phyloP scores from a whole-genome alignment of 1,140 invertebrate species.

The Brachionus plicatilis region DNA sequence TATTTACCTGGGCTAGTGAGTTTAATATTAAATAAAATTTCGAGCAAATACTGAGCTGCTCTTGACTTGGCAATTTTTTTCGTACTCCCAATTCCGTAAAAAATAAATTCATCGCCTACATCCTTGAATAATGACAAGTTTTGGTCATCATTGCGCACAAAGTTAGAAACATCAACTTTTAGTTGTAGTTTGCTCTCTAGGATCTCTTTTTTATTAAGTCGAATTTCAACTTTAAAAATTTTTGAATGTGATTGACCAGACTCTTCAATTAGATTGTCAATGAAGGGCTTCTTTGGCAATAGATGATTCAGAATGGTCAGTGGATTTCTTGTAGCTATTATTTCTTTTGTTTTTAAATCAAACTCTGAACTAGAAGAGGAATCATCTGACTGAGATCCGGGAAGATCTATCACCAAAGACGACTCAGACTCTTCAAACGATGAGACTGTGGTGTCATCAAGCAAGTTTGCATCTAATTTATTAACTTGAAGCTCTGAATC shows the following conservation, averaged over 20 bases:
- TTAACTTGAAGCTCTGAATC: background rate
- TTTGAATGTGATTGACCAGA: background rate
- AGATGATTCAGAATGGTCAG: slow-evolving; percentile 17
- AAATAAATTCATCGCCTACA: background rate
- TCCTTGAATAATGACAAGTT: background rate
- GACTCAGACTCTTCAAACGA: background rate
- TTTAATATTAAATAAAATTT: slow-evolving; percentile 17
- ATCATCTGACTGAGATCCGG: background rate
- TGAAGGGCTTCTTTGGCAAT: background rate
- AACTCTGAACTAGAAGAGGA: background rate
- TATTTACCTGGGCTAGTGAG: background rate
- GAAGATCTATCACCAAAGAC: background rate
- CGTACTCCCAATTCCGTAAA: slow-evolving; percentile 26
- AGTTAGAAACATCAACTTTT: background rate
- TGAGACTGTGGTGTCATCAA: background rate
- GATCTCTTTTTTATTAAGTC: background rate
- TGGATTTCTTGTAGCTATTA: slow-evolving; percentile 17
- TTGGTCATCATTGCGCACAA: background rate
- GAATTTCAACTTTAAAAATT: slow-evolving; percentile 15
- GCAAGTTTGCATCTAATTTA: background rate
- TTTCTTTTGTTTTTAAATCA: slow-evolving; percentile 15
- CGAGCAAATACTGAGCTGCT: background rate
- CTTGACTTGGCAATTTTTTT: slow-evolving; percentile 30
- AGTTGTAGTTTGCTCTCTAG: background rate
- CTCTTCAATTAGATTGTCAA: background rate